Evolutionary conservation across 2,888 invertebrate genomes (phyloP).

Genomic region (Timema cristinae): DNA sequence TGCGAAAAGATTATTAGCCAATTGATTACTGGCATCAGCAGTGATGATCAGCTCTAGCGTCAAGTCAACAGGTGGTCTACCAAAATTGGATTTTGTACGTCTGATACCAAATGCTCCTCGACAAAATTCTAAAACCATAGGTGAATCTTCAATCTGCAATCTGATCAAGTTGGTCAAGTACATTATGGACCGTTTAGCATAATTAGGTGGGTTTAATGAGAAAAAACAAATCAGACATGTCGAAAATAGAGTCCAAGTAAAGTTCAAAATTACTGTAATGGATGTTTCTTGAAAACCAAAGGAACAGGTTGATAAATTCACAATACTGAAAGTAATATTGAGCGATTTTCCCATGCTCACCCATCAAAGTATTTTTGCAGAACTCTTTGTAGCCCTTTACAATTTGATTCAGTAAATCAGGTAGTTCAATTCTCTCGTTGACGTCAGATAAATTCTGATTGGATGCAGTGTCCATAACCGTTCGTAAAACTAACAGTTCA

Average conservation of each 20-base stretch:
- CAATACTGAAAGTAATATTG: not conserved
- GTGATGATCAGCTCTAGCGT: conserved; percentile 33
- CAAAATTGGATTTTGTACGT: conserved; percentile 29
- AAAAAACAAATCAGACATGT: conserved; percentile 6
- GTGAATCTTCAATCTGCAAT: not conserved
- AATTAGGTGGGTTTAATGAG: conserved; percentile 3
- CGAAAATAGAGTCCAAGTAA: conserved; percentile 2
- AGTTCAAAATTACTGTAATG: conserved; percentile 6
- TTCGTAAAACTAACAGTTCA: conserved; percentile 4
- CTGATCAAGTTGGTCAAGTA: conserved; percentile 2
- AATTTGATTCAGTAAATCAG: not conserved
- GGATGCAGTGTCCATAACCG: not conserved
- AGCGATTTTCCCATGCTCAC: not conserved
- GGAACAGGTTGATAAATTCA: conserved; percentile 2
- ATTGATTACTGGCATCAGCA: conserved; percentile 37
- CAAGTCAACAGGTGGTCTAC: conserved; percentile 29
- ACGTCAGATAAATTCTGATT: not conserved
- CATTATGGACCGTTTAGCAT: not conserved
- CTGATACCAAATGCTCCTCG: not conserved
- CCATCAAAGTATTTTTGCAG: conserved; percentile 5
- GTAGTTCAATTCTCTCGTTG: conserved; percentile 5
- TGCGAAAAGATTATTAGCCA: conserved; percentile 31
- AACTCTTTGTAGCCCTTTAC: conserved; percentile 3
- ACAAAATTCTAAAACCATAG: not conserved
- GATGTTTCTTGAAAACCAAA: conserved; percentile 2